Percentiles rank a stretch among this genome's conserved stretches.
Conservation (phyloP, 2,888 invertebrate species). For the Cheilosia impressa region DNA sequence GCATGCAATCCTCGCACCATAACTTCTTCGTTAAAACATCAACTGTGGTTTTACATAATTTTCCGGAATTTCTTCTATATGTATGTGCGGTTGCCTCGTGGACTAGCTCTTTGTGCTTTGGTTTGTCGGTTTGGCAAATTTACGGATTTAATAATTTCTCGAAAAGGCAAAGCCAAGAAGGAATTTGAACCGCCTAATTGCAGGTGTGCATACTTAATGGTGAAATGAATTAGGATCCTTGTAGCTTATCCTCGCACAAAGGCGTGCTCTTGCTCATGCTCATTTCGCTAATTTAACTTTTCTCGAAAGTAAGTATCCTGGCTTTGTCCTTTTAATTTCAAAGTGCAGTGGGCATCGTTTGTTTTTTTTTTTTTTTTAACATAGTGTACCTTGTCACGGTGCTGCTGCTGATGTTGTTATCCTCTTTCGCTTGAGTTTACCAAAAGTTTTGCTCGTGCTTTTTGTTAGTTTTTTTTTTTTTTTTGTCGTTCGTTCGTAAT, state of each 20-base stretch:
- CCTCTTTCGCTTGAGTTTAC: slow-evolving; percentile 41
- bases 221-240: slow-evolving; percentile 38
- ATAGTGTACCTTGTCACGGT: slow-evolving; percentile 44
- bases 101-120: slow-evolving; percentile 3
- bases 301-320: slow-evolving; percentile 53
- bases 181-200: slow-evolving; percentile 52
- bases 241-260: slow-evolving; percentile 18
- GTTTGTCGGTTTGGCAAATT: slow-evolving; percentile 25
- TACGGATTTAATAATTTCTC: slow-evolving; percentile 21
- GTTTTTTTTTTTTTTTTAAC: slow-evolving; percentile 11
- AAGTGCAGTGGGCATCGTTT: slow-evolving; percentile 35
- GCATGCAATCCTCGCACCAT: neutral
- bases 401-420: slow-evolving; percentile 35
- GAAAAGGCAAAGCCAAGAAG: slow-evolving; percentile 2
- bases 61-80: slow-evolving; percentile 10
- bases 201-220: slow-evolving; percentile 47
- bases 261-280: slow-evolving; percentile 14
- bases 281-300: slow-evolving; percentile 71
- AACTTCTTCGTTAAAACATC: neutral
- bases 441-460: slow-evolving; percentile 38
- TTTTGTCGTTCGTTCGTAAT: slow-evolving; percentile 13
- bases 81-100: slow-evolving; percentile 11
- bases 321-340: slow-evolving; percentile 65
- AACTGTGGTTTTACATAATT: slow-evolving; percentile 27
- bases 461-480: neutral